Conservation (phyloP, 2,113 vertebrate species). For the Nettapus auritus region DNA sequence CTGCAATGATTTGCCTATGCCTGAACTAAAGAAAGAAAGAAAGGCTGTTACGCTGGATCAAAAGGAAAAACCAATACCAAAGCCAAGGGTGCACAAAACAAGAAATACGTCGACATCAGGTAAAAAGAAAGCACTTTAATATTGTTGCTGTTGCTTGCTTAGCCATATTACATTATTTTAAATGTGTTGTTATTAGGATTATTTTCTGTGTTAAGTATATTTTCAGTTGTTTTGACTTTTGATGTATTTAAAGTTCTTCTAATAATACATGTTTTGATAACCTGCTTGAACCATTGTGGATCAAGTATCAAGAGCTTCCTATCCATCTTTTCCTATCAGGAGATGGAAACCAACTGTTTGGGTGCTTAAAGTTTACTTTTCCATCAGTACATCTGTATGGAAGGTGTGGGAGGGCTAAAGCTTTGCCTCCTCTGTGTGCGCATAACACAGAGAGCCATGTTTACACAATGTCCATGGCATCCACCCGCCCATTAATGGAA, state of each 20-base stretch:
- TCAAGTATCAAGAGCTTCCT: not conserved
- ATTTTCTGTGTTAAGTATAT: not conserved
- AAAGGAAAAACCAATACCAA: slow-evolving; percentile 56
- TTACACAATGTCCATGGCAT: not conserved
- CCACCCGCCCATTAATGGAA: not conserved
- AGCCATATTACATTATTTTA: not conserved
- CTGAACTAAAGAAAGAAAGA: not conserved
- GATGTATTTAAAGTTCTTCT: not conserved
- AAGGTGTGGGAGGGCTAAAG: not conserved
- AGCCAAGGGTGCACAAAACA: slow-evolving; percentile 47
- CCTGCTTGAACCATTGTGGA: not conserved
- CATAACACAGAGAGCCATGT: not conserved
- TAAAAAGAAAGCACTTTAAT: slow-evolving; percentile 47
- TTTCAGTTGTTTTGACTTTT: not conserved
- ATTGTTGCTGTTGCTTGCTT: not conserved
- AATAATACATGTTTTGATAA: not conserved
- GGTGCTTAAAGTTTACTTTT: not conserved
- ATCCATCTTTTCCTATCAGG: not conserved
- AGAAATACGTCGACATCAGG: slow-evolving; percentile 69
- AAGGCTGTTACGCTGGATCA: not conserved
- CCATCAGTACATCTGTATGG: not conserved
- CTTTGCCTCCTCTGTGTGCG: not conserved
- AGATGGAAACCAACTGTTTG: not conserved
- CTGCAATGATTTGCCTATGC: not conserved
- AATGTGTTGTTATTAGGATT: not conserved